Base-by-base conservation (phyloP, 1,140 invertebrate species). In the Halyomorpha halys region DNA sequence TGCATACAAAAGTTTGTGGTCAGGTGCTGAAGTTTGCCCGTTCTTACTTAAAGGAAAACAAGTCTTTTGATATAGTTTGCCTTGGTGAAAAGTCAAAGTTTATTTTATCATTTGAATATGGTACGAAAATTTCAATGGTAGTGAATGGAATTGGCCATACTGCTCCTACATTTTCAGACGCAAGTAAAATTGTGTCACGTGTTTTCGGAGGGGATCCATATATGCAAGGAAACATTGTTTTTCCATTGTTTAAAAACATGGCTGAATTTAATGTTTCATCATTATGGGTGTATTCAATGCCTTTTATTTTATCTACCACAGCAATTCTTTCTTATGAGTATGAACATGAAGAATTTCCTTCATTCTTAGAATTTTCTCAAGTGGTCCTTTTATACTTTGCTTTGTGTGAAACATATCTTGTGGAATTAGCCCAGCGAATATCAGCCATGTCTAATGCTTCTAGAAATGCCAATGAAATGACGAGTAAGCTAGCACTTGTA, bases 391-490 rank as follows among this genome's bases (percentile, higher is more conserved):
- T 87, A 39, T 87, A 77, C 72, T 87, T 80, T 72, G 76, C 79
- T 16, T 74, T 87, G 76, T 86, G 85, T 72, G 86, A 87, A 71
- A 80, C 80, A 61, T 80, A 82, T 9, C 80, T 79, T 68, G 82
- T 80, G 69, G 85, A 87, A 69, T 85, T 87, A 73, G 80, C 80
- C 64, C 78, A 82, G 39, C 75, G 85, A 59, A 87, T 87, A 85
- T 85, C 83, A 61, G 83, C 86, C 64, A 87, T 88, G 86, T 85
- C 87, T 71, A 79, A 78, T 69, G 86, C 85, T 21, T 83, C 77
- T 72, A 87, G 87, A 74, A 87, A 87, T 73, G 86, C 86, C 49
- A 83, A 83, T 80, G 74, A 70, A 54, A 84, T 86, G 82, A 86
- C 86, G 72, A 78, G 79, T 69, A 85, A 84, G 70, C 72, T 86